These are phyloP conservation scores for Spea bombifrons DNA, from an alignment of 2,113 vertebrate genomes.

Conservation along the genomic window DNA sequence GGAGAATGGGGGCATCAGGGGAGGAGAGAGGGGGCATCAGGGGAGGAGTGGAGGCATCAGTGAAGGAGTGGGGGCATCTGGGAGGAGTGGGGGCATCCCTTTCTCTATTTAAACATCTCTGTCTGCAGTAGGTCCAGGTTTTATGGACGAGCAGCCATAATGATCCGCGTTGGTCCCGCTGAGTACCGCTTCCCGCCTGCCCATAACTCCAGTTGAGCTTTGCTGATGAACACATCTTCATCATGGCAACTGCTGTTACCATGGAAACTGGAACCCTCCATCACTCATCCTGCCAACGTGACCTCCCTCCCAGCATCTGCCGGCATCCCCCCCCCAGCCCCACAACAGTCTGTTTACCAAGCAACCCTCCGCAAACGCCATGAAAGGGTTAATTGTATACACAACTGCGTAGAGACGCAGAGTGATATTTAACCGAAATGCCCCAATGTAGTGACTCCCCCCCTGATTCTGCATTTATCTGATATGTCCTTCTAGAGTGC, in stretches of 20 bases:
- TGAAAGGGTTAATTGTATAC: too few relatives aligned
- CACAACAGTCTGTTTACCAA: background rate
- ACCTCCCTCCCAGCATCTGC: background rate
- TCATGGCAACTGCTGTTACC: conserved; percentile 29
- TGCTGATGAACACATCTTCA: background rate
- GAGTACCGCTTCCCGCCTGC: background rate
- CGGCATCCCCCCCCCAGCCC: background rate
- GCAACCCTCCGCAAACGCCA: too few relatives aligned
- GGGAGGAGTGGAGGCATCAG: background rate
- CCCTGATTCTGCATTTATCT: too few relatives aligned
- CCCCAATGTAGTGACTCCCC: too few relatives aligned
- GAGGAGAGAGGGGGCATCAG: background rate
- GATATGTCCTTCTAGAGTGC: too few relatives aligned
- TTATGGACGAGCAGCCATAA: too few relatives aligned
- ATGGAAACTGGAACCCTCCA: conserved; percentile 27
- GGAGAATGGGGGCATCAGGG: background rate
- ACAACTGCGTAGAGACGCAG: too few relatives aligned
- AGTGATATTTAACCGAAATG: too few relatives aligned
- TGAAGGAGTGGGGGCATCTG: too few relatives aligned
- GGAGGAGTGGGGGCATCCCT: background rate
- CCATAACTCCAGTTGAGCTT: background rate
- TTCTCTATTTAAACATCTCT: too few relatives aligned
- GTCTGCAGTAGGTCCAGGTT: too few relatives aligned
- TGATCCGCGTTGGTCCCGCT: too few relatives aligned
- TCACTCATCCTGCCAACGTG: background rate